These are phyloP conservation scores for Corvus moneduloides DNA, from an alignment of 2,113 vertebrate species.

Conservation along the genomic window DNA sequence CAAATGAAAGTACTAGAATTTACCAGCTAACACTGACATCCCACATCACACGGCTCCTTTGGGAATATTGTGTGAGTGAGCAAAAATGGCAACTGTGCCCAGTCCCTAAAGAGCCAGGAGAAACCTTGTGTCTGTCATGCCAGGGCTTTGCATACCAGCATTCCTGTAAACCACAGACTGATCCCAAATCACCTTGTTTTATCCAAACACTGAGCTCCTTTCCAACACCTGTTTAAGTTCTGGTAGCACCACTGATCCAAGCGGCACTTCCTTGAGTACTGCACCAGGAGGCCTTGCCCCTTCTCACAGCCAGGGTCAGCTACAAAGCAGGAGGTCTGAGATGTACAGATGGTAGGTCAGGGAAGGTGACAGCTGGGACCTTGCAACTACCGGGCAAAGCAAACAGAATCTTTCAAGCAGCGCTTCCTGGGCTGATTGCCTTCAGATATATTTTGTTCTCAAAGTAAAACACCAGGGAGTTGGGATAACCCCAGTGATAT, in stretches of 20 bases:
- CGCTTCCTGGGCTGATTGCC: neutral
- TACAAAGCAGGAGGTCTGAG: neutral
- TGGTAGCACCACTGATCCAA: neutral
- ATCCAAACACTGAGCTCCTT: neutral
- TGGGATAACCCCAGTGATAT: neutral
- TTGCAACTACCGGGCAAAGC: neutral
- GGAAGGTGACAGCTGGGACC: neutral
- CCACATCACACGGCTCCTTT: neutral
- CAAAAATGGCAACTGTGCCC: neutral
- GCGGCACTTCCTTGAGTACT: neutral
- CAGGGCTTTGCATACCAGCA: neutral
- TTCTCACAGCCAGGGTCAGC: neutral
- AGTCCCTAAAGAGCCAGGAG: neutral
- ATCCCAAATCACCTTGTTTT: neutral
- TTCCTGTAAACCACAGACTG: neutral
- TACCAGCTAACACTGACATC: constrained; percentile 1
- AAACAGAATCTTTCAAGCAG: neutral
- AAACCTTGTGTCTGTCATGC: neutral
- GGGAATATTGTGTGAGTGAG: neutral
- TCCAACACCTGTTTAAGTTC: fast-evolving
- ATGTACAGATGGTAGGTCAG: neutral
- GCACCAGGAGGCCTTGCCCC: neutral
- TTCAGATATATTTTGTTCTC: neutral
- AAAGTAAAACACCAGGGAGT: neutral
- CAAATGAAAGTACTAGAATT: neutral